A percentile compares a stretch with the other conserved stretches of the same genome.
phyloP scores from a whole-genome alignment of 1,140 invertebrate genomes.

The Ylistrum balloti region DNA sequence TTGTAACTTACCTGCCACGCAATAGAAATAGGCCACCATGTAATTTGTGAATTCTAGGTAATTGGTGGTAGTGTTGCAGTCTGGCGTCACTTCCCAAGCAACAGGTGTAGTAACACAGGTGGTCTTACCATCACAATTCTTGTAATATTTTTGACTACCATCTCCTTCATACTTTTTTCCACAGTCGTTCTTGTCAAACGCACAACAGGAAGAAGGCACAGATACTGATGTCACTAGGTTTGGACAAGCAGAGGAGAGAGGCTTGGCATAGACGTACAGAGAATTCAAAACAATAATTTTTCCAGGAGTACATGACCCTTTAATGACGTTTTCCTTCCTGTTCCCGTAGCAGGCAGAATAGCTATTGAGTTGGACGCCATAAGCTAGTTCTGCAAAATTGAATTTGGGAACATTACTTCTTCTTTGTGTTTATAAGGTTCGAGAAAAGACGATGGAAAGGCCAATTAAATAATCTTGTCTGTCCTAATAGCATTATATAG shows the following conservation, averaged over 20 bases:
- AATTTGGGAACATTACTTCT: too few relatives aligned
- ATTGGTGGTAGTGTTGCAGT: background rate
- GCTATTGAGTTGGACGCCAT: too few relatives aligned
- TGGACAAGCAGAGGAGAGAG: background rate
- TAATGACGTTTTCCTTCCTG: too few relatives aligned
- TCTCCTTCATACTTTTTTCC: background rate
- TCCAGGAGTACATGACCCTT: too few relatives aligned
- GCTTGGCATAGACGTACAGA: background rate
- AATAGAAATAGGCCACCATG: constrained; percentile 7
- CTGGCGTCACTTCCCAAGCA: background rate
- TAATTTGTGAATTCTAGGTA: background rate
- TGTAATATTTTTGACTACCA: background rate
- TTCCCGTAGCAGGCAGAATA: too few relatives aligned
- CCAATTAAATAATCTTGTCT: too few relatives aligned
- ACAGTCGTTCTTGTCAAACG: background rate
- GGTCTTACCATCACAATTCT: background rate
- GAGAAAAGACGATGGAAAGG: too few relatives aligned
- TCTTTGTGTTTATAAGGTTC: too few relatives aligned
- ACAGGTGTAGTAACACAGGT: background rate
- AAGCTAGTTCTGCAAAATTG: too few relatives aligned
- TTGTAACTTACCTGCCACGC: background rate
- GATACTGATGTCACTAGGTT: background rate
- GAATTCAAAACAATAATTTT: background rate
- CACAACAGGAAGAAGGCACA: background rate
- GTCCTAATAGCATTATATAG: too few relatives aligned